Conservation (phyloP, 2,888 invertebrate species). For the Pemphredon lugubris region DNA sequence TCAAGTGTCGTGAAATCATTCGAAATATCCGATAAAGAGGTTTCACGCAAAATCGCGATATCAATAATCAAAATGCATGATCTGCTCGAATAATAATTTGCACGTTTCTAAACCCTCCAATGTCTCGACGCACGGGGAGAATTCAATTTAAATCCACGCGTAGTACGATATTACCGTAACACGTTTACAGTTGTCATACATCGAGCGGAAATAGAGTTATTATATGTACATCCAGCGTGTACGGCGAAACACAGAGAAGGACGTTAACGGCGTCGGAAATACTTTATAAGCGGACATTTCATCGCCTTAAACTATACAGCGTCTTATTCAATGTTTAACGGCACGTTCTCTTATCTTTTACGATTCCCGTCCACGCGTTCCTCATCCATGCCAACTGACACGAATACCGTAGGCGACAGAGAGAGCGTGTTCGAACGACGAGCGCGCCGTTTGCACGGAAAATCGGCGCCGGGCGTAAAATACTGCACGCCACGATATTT, state of each 20-base stretch:
- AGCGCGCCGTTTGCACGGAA: conserved; percentile 25
- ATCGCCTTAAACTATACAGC: conserved; percentile 44
- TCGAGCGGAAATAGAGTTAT: conserved; percentile 56
- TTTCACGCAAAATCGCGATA: no score
- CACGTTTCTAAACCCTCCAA: no score
- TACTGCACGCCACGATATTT: conserved; percentile 8
- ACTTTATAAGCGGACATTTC: conserved; percentile 54
- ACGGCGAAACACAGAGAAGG: conserved; percentile 31
- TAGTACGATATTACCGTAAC: background rate
- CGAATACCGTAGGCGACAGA: conserved; percentile 46
- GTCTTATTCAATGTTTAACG: conserved; percentile 34
- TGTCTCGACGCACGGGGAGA: background rate
- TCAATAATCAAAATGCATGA: no score
- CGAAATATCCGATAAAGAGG: no score
- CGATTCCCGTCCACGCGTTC: conserved; percentile 35
- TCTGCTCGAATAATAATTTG: no score
- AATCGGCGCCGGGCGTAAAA: conserved; percentile 28
- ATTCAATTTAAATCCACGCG: no score
- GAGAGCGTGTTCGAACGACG: conserved; percentile 30
- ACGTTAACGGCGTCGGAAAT: conserved; percentile 50
- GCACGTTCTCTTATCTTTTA: conserved; percentile 50
- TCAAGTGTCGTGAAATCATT: no score
- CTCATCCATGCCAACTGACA: conserved; percentile 41
- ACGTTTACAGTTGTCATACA: background rate
- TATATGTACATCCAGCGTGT: conserved; percentile 20